A percentile compares a stretch with the other conserved stretches of the same genome.
These are phyloP conservation scores for Muschampia plurimacula DNA, from an alignment of 2,888 invertebrate species.

Conservation along the genomic window DNA sequence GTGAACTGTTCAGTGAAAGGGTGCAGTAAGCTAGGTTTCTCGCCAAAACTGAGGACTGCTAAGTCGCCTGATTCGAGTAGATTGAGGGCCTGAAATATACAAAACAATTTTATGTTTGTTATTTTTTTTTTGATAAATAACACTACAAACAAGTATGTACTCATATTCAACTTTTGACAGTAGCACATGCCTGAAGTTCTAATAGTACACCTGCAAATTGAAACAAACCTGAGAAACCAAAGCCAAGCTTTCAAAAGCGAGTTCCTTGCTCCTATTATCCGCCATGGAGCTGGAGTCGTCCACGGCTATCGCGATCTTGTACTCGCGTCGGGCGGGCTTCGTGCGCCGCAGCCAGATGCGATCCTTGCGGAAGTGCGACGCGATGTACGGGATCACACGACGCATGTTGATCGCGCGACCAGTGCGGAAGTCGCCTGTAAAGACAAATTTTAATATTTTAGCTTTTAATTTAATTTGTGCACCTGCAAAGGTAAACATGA, in stretches of 20 bases:
- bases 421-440: constrained; percentile 95
- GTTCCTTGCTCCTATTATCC: constrained; percentile 94
- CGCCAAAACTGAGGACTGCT: constrained; percentile 96
- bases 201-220: neutral
- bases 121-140: neutral
- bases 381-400: constrained; percentile 98
- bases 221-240: constrained; percentile 89
- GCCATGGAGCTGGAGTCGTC: constrained; percentile 98
- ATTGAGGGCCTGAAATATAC: constrained; percentile 89
- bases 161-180: too few relatives aligned
- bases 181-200: too few relatives aligned
- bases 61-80: constrained; percentile 97
- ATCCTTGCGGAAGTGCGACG: constrained; percentile 99
- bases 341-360: constrained; percentile 99
- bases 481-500: too few relatives aligned
- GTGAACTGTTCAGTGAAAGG: constrained; percentile 94
- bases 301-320: constrained; percentile 97
- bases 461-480: too few relatives aligned
- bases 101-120: neutral
- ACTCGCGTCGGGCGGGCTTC: constrained; percentile 97
- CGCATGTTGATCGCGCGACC: constrained; percentile 99
- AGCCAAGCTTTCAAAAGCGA: constrained; percentile 98
- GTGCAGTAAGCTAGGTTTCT: constrained; percentile 93
- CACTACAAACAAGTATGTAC: too few relatives aligned
- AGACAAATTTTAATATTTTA: too few relatives aligned